These are phyloP conservation scores for Macropus fuliginosus DNA, from an alignment of 2,797 vertebrate genomes.

Conservation along the genomic window DNA sequence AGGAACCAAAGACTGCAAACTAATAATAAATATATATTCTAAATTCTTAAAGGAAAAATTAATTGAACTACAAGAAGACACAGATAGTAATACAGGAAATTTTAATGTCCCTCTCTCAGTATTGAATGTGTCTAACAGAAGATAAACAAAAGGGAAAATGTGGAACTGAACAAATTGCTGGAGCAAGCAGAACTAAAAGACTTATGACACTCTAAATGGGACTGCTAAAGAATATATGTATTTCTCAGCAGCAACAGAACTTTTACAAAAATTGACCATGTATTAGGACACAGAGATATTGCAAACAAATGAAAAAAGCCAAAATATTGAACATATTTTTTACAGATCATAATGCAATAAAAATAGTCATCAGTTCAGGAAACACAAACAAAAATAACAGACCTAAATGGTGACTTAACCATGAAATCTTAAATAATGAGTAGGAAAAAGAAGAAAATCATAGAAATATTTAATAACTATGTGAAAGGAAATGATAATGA, in stretches of 20 bases:
- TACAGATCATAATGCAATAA: neutral
- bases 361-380: neutral
- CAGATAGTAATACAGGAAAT: neutral
- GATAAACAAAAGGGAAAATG: neutral
- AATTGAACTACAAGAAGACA: neutral
- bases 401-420: neutral
- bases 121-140: neutral
- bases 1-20: neutral
- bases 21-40: neutral
- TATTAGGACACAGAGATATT: neutral
- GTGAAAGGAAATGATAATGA: neutral
- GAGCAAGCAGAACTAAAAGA: neutral
- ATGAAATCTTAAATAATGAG: neutral
- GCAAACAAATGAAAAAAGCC: neutral
- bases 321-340: neutral
- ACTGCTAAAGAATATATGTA: neutral
- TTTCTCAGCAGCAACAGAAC: neutral
- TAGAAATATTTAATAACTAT: neutral
- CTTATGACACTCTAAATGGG: neutral
- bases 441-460: neutral
- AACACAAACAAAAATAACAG: neutral
- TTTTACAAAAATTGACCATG: neutral
- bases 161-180: neutral
- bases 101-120: neutral
- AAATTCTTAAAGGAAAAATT: neutral